These are phyloP conservation scores for Drosophila pruinosa DNA, from an alignment of 1,140 invertebrate genomes.

Conservation along the genomic window DNA sequence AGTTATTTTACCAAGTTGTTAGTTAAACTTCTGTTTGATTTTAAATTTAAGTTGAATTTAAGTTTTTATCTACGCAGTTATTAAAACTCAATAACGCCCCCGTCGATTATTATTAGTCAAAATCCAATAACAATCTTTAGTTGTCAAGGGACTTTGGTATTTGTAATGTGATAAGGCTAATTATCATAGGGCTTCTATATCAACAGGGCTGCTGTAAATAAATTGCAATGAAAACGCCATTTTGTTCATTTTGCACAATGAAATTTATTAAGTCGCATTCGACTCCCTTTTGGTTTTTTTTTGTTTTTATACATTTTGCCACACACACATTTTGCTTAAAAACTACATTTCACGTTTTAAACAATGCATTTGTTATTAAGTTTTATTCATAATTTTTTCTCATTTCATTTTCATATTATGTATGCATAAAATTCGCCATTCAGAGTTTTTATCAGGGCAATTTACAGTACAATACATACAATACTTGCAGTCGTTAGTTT, in stretches of 20 bases:
- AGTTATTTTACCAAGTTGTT: no score
- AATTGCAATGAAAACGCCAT: neutral
- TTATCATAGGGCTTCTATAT: neutral
- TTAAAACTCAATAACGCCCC: no score
- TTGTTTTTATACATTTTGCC: conserved; percentile 26
- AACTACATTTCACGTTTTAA: conserved; percentile 16
- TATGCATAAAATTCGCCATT: conserved; percentile 3
- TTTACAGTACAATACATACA: conserved; percentile 34
- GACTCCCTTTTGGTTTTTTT: neutral
- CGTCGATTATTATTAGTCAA: no score
- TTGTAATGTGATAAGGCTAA: neutral
- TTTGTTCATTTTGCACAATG: conserved; percentile 23
- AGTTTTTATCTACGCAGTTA: no score
- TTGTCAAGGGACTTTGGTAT: no score
- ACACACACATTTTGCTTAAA: conserved; percentile 34
- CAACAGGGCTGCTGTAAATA: neutral
- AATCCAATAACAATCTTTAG: no score
- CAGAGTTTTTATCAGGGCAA: conserved; percentile 10
- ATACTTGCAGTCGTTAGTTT: conserved; percentile 50
- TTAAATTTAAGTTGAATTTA: no score
- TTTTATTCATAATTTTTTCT: neutral
- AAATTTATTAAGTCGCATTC: conserved; percentile 35
- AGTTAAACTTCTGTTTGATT: no score
- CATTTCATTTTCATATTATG: neutral
- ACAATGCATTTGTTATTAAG: neutral